phyloP scores from a whole-genome alignment of 2,888 invertebrate genomes.

The Pyrochroa serraticornis region DNA sequence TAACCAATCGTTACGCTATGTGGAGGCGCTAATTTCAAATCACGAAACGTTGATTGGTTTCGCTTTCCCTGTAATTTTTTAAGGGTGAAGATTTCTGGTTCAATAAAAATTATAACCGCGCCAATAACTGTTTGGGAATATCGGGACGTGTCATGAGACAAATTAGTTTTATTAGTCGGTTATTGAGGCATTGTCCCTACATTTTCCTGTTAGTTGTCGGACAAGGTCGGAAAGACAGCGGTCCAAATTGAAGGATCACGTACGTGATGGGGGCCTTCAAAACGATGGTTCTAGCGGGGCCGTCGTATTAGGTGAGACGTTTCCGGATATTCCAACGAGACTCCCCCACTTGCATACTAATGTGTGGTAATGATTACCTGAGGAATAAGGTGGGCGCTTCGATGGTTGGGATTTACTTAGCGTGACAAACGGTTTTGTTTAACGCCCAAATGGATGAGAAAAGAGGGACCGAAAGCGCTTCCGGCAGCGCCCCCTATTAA shows the following conservation, averaged over 20 bases:
- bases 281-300: constrained; percentile 23
- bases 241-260: constrained; percentile 29
- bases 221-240: constrained; percentile 44
- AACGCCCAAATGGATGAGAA: not conserved
- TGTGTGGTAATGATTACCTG: constrained; percentile 43
- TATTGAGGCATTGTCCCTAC: constrained; percentile 39
- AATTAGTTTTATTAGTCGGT: constrained; percentile 34
- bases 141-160: constrained; percentile 10
- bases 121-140: too few relatives aligned
- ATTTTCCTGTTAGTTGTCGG: constrained; percentile 40
- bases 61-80: too few relatives aligned
- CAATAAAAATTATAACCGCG: too few relatives aligned
- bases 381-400: constrained; percentile 27
- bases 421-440: constrained; percentile 35
- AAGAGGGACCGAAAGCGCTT: not conserved
- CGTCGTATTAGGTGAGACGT: constrained; percentile 37
- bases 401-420: constrained; percentile 32
- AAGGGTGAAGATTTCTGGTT: too few relatives aligned
- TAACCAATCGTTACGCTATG: too few relatives aligned
- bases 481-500: constrained; percentile 1
- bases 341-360: constrained; percentile 43
- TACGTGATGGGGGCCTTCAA: not conserved
- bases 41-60: too few relatives aligned
- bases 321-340: constrained; percentile 41
- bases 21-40: too few relatives aligned